phyloP scores from a whole-genome alignment of 2,888 invertebrate species.

The Osmoderma eremita region DNA sequence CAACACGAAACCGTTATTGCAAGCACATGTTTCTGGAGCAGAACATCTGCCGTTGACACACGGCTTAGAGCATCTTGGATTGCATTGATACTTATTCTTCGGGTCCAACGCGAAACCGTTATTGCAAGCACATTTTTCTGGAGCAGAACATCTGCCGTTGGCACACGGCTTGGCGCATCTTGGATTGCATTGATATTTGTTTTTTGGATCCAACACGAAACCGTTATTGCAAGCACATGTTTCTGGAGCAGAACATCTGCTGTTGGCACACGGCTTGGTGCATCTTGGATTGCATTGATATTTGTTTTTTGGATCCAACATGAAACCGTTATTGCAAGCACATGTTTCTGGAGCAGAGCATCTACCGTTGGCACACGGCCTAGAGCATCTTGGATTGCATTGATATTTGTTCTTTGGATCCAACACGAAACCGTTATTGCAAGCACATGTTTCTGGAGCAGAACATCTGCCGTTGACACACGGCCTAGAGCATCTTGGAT shows the following conservation, averaged over 20 bases:
- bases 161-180: conserved; percentile 56
- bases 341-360: conserved; percentile 46
- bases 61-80: conserved; percentile 50
- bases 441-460: conserved; percentile 53
- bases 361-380: conserved; percentile 42
- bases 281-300: conserved; percentile 45
- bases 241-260: conserved; percentile 46
- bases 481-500: conserved; percentile 50
- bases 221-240: conserved; percentile 48
- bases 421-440: conserved; percentile 13
- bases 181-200: conserved; percentile 50
- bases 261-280: conserved; percentile 40
- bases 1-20: conserved; percentile 18
- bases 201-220: conserved; percentile 48
- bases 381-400: conserved; percentile 45
- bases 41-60: conserved; percentile 62
- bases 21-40: conserved; percentile 53
- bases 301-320: conserved; percentile 25
- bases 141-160: conserved; percentile 57
- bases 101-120: conserved; percentile 33
- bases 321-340: conserved; percentile 35
- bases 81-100: conserved; percentile 40
- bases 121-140: conserved; percentile 57
- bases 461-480: conserved; percentile 62
- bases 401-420: conserved; percentile 42